Percentiles rank a stretch among this genome's conserved stretches.
These are phyloP conservation scores for Vidua chalybeata DNA, from an alignment of 2,113 vertebrate species.

Conservation along the genomic window DNA sequence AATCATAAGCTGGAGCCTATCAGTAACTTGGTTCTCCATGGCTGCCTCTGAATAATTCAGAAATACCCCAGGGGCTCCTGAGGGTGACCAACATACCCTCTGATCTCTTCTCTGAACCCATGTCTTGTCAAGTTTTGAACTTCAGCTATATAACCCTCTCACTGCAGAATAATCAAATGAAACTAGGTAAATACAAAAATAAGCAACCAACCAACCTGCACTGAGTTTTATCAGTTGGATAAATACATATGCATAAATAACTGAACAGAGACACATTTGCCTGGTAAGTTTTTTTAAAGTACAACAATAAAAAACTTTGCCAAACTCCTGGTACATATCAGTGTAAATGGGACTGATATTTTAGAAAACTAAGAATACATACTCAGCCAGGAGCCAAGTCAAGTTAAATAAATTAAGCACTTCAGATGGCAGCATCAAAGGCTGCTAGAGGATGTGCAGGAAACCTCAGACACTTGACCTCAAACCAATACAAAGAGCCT, in stretches of 20 bases:
- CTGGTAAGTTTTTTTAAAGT: background rate
- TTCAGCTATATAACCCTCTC: background rate
- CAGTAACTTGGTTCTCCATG: background rate
- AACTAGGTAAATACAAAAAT: background rate
- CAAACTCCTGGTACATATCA: background rate
- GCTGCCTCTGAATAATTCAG: background rate
- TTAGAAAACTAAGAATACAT: background rate
- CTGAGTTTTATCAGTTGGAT: background rate
- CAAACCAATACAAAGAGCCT: background rate
- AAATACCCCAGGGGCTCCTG: background rate
- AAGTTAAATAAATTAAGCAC: background rate
- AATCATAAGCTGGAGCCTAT: background rate
- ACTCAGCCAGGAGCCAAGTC: background rate
- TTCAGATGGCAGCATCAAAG: background rate
- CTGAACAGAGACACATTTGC: background rate
- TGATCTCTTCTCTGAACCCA: background rate
- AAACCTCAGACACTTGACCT: background rate
- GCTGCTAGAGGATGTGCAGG: background rate
- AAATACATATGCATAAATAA: background rate
- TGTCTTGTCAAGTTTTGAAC: background rate
- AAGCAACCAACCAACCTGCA: background rate
- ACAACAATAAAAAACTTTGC: background rate
- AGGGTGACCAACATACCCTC: too few species aligned
- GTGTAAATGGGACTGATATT: background rate
- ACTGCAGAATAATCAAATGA: background rate